phyloP scores from a whole-genome alignment of 2,113 vertebrate genomes.

The Spermophilus dauricus region DNA sequence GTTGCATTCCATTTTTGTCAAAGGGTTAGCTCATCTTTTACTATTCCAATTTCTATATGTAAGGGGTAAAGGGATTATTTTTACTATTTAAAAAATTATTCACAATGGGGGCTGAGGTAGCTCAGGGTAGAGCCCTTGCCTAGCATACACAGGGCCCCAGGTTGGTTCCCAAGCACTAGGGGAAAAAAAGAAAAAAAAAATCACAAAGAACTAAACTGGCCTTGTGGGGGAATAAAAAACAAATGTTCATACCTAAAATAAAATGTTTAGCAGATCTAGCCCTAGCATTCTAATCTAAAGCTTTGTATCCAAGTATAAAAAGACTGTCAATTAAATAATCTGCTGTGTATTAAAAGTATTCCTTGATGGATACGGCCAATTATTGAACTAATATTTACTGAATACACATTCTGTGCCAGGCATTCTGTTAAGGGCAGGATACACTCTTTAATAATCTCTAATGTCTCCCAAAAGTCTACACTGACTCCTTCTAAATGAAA shows the following conservation, averaged over 20 bases:
- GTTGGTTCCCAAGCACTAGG: no score
- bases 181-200: no score
- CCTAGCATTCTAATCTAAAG: background rate
- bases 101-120: background rate
- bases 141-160: no score
- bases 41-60: background rate
- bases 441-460: background rate
- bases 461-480: background rate
- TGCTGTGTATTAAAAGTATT: background rate
- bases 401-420: background rate
- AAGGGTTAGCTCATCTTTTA: background rate
- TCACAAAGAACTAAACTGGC: background rate
- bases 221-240: background rate
- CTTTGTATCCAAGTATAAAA: background rate
- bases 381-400: background rate
- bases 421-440: background rate
- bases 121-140: no score
- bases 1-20: background rate
- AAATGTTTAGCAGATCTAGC: background rate
- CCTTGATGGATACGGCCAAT: background rate
- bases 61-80: background rate
- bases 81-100: background rate
- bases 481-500: background rate
- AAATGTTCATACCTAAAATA: background rate
- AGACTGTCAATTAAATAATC: background rate